Evolutionary conservation across 1,140 invertebrate species (phyloP).

Genomic region (Conus betulinus): DNA sequence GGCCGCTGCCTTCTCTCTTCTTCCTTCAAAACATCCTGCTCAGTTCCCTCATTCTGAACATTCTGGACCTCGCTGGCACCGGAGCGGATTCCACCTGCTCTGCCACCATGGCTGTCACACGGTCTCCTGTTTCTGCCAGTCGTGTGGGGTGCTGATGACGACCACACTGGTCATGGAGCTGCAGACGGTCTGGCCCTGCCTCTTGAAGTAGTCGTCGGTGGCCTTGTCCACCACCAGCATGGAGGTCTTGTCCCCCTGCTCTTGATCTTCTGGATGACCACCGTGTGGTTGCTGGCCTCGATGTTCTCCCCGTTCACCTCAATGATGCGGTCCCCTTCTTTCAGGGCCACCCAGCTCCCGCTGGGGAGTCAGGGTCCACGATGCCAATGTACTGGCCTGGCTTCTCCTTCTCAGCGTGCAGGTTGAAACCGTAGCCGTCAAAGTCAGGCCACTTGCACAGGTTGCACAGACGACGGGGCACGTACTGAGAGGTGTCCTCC

Average conservation of each 20-base stretch:
- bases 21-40: too few species aligned
- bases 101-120: too few species aligned
- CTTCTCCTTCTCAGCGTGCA: constrained; percentile 96
- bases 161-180: constrained; percentile 78
- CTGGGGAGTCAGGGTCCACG: constrained; percentile 94
- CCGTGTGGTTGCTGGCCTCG: constrained; percentile 92
- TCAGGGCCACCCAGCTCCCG: constrained; percentile 91
- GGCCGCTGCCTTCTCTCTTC: too few species aligned
- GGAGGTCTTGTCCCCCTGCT: constrained; percentile 88
- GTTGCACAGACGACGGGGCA: constrained; percentile 67
- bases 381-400: constrained; percentile 97
- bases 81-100: too few species aligned
- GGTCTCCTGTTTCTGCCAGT: too few species aligned
- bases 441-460: constrained; percentile 89
- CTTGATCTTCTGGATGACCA: constrained; percentile 82
- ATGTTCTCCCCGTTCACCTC: constrained; percentile 83
- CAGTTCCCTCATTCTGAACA: too few species aligned
- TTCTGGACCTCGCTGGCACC: too few species aligned
- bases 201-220: constrained; percentile 85
- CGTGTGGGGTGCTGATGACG: constrained; percentile 24
- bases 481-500: constrained; percentile 38
- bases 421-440: constrained; percentile 98
- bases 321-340: constrained; percentile 93
- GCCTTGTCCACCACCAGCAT: constrained; percentile 91
- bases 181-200: constrained; percentile 81